These are phyloP conservation scores for Cephus pygmeus DNA, from an alignment of 2,888 invertebrate species.

Conservation along the genomic window DNA sequence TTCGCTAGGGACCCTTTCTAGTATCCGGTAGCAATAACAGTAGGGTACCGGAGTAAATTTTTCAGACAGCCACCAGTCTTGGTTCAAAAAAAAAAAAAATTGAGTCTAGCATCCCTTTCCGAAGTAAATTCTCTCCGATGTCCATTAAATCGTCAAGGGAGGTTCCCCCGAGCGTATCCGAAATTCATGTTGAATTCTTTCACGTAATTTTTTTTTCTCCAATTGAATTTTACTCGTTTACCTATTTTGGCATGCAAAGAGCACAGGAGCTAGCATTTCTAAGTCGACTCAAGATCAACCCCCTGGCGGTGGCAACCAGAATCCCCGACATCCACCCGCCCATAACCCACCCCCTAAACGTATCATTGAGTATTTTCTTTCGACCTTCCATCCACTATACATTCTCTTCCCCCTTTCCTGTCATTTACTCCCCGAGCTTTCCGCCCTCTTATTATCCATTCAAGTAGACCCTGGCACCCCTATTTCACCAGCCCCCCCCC, in stretches of 20 bases:
- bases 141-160: no score
- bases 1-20: background rate
- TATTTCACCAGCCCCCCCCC: background rate
- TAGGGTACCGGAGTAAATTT: no score
- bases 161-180: no score
- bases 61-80: no score
- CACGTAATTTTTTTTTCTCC: background rate
- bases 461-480: constrained; percentile 13
- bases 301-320: background rate
- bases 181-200: no score
- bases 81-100: no score
- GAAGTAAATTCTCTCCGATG: no score
- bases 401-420: constrained; percentile 12
- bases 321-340: background rate
- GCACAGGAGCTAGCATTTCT: no score
- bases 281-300: no score
- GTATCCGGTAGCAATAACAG: no score
- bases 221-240: background rate
- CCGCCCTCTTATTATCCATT: constrained; percentile 22
- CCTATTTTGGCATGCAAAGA: background rate
- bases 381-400: background rate
- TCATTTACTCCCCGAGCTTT: constrained; percentile 18
- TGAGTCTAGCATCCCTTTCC: no score
- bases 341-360: background rate
- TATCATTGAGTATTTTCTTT: constrained; percentile 2